phyloP scores from a whole-genome alignment of 1,140 invertebrate genomes.

The Batillaria attramentaria region DNA sequence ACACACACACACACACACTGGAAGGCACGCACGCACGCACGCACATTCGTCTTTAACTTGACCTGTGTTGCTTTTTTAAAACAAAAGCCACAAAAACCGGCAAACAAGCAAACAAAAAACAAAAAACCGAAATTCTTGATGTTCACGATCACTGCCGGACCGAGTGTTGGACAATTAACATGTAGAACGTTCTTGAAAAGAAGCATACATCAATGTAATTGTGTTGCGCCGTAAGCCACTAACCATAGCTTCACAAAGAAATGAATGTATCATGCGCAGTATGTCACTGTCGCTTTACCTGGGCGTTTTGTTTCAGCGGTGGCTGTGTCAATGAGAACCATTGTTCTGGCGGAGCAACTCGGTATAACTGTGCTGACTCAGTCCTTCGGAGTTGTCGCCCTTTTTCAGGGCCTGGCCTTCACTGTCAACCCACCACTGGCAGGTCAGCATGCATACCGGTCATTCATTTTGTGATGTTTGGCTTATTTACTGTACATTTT shows the following conservation, averaged over 20 bases:
- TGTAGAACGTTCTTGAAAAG: background rate
- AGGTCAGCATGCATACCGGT: slow-evolving; percentile 44
- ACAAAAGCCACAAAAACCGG: too few species aligned
- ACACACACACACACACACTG: background rate
- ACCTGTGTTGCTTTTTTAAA: too few species aligned
- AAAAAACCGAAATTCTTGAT: too few species aligned
- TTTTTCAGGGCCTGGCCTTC: slow-evolving; percentile 63
- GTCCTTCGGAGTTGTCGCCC: slow-evolving; percentile 60
- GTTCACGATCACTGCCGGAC: too few species aligned
- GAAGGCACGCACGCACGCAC: too few species aligned
- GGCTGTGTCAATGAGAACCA: slow-evolving; percentile 57
- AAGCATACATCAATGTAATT: slow-evolving; percentile 3
- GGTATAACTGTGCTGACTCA: slow-evolving; percentile 55
- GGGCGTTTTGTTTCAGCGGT: too few species aligned
- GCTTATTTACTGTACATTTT: background rate
- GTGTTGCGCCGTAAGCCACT: background rate
- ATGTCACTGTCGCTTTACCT: too few species aligned
- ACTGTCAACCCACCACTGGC: slow-evolving; percentile 57
- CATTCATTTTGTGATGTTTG: background rate
- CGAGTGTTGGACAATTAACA: too few species aligned
- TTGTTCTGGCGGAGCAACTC: slow-evolving; percentile 60
- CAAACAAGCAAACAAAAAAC: too few species aligned
- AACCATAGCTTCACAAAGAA: background rate
- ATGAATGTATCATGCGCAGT: slow-evolving; percentile 14
- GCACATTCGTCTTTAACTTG: too few species aligned